Conservation (phyloP, 2,888 invertebrate genomes). For the Vandiemenella viatica region DNA sequence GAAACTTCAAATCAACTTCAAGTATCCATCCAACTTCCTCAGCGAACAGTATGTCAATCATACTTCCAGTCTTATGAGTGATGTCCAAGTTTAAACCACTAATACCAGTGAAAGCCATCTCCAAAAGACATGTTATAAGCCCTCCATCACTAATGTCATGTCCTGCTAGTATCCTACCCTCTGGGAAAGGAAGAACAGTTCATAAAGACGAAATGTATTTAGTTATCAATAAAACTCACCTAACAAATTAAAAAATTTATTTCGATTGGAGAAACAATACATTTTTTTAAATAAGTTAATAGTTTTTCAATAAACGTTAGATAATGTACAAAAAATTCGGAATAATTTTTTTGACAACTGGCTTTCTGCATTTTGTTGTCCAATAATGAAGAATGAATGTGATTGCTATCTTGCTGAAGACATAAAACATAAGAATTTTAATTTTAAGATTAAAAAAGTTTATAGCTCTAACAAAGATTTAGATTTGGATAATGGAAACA, state of each 20-base stretch:
- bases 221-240: background rate
- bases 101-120: slow-evolving; percentile 93
- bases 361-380: too few relatives aligned
- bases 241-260: background rate
- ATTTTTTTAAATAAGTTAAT: too few relatives aligned
- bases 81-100: slow-evolving; percentile 58
- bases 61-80: slow-evolving; percentile 35
- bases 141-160: slow-evolving; percentile 98
- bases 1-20: slow-evolving; percentile 45
- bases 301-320: too few relatives aligned
- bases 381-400: too few relatives aligned
- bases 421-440: too few relatives aligned
- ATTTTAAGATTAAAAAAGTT: too few relatives aligned
- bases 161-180: slow-evolving; percentile 58
- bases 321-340: too few relatives aligned
- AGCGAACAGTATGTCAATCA: slow-evolving; percentile 56
- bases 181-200: slow-evolving; percentile 29
- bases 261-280: too few relatives aligned
- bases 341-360: too few relatives aligned
- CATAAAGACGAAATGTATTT: background rate
- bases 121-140: slow-evolving; percentile 70
- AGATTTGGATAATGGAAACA: too few relatives aligned
- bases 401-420: too few relatives aligned
- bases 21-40: slow-evolving; percentile 79
- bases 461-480: too few relatives aligned